Evolutionary conservation across 1,140 invertebrate species (phyloP).

Genomic region (Parasteatoda tepidariorum): DNA sequence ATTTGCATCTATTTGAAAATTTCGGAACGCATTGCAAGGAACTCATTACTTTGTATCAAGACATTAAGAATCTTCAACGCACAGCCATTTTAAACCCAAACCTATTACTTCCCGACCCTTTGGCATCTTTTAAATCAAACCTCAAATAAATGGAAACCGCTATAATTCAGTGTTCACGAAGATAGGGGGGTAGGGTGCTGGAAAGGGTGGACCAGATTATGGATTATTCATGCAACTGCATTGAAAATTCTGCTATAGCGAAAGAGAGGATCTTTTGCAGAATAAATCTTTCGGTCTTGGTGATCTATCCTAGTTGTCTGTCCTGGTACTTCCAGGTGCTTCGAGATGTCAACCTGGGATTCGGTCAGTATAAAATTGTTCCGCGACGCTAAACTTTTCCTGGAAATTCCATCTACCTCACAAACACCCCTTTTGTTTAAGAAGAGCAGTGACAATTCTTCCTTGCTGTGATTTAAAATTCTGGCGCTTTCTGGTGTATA

Average conservation of each 20-base stretch:
- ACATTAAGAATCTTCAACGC: not conserved
- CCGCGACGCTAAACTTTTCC: slow-evolving; percentile 44
- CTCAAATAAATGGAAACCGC: slow-evolving; percentile 23
- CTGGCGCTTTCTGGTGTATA: not conserved
- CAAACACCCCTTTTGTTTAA: slow-evolving; percentile 16
- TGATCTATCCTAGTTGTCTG: slow-evolving; percentile 30
- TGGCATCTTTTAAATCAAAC: slow-evolving; percentile 29
- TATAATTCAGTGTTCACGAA: not conserved
- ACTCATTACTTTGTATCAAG: not conserved
- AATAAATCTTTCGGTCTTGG: slow-evolving; percentile 31
- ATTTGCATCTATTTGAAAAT: no score
- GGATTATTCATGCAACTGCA: slow-evolving; percentile 47
- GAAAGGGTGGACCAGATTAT: slow-evolving; percentile 3
- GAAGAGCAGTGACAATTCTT: slow-evolving; percentile 38
- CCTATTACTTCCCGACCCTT: slow-evolving; percentile 1
- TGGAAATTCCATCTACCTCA: not conserved
- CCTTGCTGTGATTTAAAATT: slow-evolving; percentile 49
- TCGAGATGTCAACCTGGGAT: slow-evolving; percentile 16
- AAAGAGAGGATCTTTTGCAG: slow-evolving; percentile 16
- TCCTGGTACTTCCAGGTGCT: not conserved
- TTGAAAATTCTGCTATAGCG: slow-evolving; percentile 37
- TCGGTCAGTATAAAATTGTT: slow-evolving; percentile 49
- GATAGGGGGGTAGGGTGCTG: not conserved
- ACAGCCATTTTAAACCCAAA: not conserved
- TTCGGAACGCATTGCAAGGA: no score